Base-by-base conservation (phyloP, 2,888 invertebrate species). In the Heterodera filipjevi region DNA sequence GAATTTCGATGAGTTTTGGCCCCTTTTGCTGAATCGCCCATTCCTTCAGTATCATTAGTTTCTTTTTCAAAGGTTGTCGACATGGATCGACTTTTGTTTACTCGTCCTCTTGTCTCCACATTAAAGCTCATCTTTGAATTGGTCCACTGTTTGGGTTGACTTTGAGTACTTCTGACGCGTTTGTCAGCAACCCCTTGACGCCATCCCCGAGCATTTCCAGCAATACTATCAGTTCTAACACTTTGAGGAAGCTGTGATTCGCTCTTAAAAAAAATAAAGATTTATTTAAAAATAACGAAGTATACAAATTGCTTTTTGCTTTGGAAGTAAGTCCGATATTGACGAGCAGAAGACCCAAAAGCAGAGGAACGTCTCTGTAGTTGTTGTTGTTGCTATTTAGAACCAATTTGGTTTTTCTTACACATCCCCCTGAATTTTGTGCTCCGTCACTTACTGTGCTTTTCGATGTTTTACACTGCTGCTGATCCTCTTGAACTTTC, bases 251-350 rank as follows among this genome's bases (percentile, higher is more conserved):
- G 64, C 32, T 75, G 32, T 14, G 59, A 32, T 19, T 30, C 44
- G 22, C 39, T 75, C 66, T 53, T 30, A 53, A 74, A 59, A 2
- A 16, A 2, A 44, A 44, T n/a, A n/a, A n/a, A n/a, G n/a, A n/a
- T n/a, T n/a, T n/a, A n/a, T n/a, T n/a, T n/a, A 30, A 68, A 6
- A 12, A 10, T 19, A 6, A 10, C 68, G 22, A 19, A 33, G 22
- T 68, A 49, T 64, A 75, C 75, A 75, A 53, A 75, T 59, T 75
- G 75, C n/a, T 75, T 75, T 64, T 75, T 49, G 46, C 68, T 75
- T 32, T 75, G 35, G 22, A 33, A 75, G 3, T 59, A 75, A 6
- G 30, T 75, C 14, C 75, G 75, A 6, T 75, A 66, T 14, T 30
- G 74, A 32, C 16, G 33, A 27, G 35, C 64, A 35, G 73, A 73